A percentile compares a stretch with the other conserved stretches of the same genome.
Evolutionary conservation across 2,797 vertebrate genomes (phyloP).

Genomic region (Hippopotamyrus pictus): DNA sequence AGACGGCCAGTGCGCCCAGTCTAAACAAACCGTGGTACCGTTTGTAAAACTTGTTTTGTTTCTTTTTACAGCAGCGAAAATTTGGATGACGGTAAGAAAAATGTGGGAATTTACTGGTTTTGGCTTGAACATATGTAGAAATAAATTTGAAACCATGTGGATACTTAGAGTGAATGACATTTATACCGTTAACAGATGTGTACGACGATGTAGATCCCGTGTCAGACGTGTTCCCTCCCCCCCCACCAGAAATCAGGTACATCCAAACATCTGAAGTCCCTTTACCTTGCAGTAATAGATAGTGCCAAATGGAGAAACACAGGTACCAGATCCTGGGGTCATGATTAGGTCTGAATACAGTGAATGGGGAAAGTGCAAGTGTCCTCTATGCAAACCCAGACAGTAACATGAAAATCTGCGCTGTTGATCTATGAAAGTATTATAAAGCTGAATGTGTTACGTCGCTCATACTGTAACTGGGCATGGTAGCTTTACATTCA

Average conservation of each 20-base stretch:
- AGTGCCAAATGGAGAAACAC: not conserved
- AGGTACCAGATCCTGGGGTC: no score
- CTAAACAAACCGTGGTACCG: not conserved
- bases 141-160: not conserved
- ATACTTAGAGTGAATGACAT: not conserved
- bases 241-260: slow-evolving; percentile 62
- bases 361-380: not conserved
- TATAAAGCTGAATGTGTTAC: not conserved
- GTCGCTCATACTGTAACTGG: not conserved
- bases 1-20: not conserved
- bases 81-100: slow-evolving; percentile 52
- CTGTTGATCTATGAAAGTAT: not conserved
- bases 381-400: not conserved
- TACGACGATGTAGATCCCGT: slow-evolving; percentile 60
- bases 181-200: slow-evolving; percentile 42
- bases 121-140: not conserved
- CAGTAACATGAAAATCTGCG: not conserved
- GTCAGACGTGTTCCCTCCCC: slow-evolving; percentile 57
- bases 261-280: not conserved
- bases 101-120: not conserved
- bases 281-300: not conserved
- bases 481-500: not conserved
- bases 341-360: not conserved
- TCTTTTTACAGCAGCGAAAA: slow-evolving; percentile 41
- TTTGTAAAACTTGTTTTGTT: slow-evolving; percentile 21